Conservation (phyloP, 2,113 vertebrate genomes). For the Hippopotamus amphibius region DNA sequence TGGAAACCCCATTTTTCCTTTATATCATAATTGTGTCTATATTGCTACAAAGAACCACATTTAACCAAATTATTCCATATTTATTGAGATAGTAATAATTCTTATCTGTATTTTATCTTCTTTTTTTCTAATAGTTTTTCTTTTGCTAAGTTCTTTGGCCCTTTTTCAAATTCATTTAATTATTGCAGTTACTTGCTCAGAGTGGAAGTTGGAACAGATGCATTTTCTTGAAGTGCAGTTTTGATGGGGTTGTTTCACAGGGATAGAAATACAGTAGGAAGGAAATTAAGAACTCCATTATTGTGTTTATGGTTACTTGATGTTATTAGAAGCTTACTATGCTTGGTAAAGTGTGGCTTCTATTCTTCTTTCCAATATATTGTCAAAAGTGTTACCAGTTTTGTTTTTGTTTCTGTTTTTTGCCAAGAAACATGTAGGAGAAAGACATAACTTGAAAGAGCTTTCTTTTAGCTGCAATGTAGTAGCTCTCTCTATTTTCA, state of each 20-base stretch:
- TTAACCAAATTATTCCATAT: neutral
- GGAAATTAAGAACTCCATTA: conserved; percentile 69
- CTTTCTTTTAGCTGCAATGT: conserved; percentile 35
- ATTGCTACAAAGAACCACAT: neutral
- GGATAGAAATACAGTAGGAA: conserved; percentile 45
- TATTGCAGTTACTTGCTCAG: conserved; percentile 73
- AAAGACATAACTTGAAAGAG: conserved; percentile 60
- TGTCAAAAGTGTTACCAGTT: conserved; percentile 67
- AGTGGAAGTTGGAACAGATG: conserved; percentile 76
- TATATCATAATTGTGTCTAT: neutral
- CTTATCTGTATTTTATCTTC: neutral
- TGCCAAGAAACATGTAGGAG: conserved; percentile 36
- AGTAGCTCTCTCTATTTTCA: conserved; percentile 50
- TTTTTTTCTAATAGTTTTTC: conserved; percentile 56
- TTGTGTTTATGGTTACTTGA: conserved; percentile 79
- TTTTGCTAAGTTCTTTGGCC: conserved; percentile 57
- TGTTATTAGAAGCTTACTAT: conserved; percentile 80
- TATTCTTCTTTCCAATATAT: conserved; percentile 73
- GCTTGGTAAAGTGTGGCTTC: conserved; percentile 75
- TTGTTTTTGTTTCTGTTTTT: conserved; percentile 69
- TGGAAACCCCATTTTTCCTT: neutral
- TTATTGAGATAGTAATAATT: neutral
- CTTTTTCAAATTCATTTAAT: conserved; percentile 57
- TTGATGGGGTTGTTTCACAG: conserved; percentile 62
- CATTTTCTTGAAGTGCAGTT: conserved; percentile 77